Base-by-base conservation (phyloP, 2,888 invertebrate genomes). In the Dryocosmus kuriphilus region DNA sequence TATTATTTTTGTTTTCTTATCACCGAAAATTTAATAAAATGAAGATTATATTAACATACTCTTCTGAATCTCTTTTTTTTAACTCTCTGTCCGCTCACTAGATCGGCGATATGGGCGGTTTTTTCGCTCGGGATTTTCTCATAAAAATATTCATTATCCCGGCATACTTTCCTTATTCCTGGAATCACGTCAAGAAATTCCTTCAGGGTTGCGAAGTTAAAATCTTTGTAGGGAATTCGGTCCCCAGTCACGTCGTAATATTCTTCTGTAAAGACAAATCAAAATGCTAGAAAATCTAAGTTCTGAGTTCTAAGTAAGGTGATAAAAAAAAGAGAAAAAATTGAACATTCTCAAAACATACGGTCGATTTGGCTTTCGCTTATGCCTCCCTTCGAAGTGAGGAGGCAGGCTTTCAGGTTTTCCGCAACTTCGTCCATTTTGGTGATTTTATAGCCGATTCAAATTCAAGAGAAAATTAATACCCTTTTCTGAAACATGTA, bases 221-320 rank as follows among this genome's bases (percentile, higher is more conserved):
- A 90, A 84, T 92, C 92, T 79, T 90, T 92, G 85, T 91, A 95
- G 6, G 95, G 95, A 84, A 96, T 94, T 84, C 91, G 91, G 87
- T 93, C 93, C 41, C 95, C 95, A 88, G 94, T 94, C 30, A 96
- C 89, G 82, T 93, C 93, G 73, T 89, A 90, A 89, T 95, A 96
- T 87, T 96, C 96, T 73, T 92, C 94, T 93, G 57, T 11, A 76
- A 78, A 63, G 24, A 1, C 11, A 1, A 24, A 24, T 57, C 14
- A 11, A 24, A 24, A 14, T 57, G 8, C 3, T 71, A 32, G 9
- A n/a, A n/a, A 63, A 35, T 35, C 8, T 63, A 14, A 65, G 7
- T 16, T 1, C 24, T n/a, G n/a, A n/a, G n/a, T n/a, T n/a, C n/a
- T n/a, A n/a, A n/a, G n/a, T 6, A 38, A 65, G 0, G 16, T 24